phyloP scores from a whole-genome alignment of 2,888 invertebrate genomes.

The Caenorhabditis virilis region DNA sequence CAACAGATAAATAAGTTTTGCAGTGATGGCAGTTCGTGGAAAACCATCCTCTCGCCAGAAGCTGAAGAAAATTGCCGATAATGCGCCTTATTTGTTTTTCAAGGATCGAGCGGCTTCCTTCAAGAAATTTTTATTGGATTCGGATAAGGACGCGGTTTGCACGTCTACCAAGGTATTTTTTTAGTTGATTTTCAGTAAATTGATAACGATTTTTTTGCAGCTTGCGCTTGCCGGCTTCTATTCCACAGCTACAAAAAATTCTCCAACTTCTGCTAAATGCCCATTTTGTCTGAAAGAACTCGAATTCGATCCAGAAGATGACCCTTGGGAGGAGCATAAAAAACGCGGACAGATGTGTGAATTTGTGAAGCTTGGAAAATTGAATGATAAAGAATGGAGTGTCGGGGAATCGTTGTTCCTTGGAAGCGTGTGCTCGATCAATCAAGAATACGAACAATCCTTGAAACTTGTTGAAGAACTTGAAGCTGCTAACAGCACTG shows the following conservation, averaged over 20 bases:
- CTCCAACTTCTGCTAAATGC: constrained; percentile 20
- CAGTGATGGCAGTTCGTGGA: no score
- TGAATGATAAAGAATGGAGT: constrained; percentile 31
- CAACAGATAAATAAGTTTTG: no score
- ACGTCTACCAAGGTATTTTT: constrained; percentile 28
- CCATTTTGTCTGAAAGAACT: constrained; percentile 41
- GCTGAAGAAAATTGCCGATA: constrained; percentile 1
- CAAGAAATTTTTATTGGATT: constrained; percentile 20
- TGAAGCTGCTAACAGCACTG: no score
- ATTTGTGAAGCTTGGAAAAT: constrained; percentile 33
- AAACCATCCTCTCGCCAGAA: no score
- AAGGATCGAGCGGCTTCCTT: constrained; percentile 17
- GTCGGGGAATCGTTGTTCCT: constrained; percentile 7
- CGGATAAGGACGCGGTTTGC: constrained; percentile 12
- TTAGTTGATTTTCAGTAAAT: no score
- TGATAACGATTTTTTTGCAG: no score
- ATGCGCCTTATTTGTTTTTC: constrained; percentile 11
- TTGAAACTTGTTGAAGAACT: not conserved
- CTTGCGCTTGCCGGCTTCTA: constrained; percentile 38
- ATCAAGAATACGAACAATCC: not conserved
- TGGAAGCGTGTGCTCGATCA: not conserved
- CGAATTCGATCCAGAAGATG: constrained; percentile 37
- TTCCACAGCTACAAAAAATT: constrained; percentile 9
- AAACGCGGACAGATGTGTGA: constrained; percentile 18
- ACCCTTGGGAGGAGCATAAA: constrained; percentile 42